Percentiles rank a stretch among this genome's conserved stretches.
These are phyloP conservation scores for Portunus trituberculatus DNA, from an alignment of 1,140 invertebrate genomes.

Conservation along the genomic window DNA sequence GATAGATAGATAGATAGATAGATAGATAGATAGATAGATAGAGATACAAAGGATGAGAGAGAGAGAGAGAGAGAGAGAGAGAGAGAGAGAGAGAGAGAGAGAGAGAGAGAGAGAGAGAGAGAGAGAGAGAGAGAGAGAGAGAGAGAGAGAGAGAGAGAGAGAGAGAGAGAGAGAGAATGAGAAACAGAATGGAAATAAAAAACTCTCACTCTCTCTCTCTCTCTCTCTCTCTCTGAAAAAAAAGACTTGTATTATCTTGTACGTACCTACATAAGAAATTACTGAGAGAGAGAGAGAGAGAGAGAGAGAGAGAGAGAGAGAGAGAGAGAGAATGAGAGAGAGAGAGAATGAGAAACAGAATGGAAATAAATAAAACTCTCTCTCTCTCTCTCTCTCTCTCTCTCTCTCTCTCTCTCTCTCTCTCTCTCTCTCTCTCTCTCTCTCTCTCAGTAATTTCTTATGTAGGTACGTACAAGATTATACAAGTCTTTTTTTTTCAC, in stretches of 20 bases:
- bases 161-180: neutral
- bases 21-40: neutral
- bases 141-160: neutral
- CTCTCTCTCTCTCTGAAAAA: too few species aligned
- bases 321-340: too few species aligned
- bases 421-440: too few species aligned
- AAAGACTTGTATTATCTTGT: too few species aligned
- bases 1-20: neutral
- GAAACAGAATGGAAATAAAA: neutral
- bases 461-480: neutral
- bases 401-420: too few species aligned
- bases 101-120: constrained; percentile 25
- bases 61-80: constrained; percentile 3
- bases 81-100: neutral
- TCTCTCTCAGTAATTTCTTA: too few species aligned
- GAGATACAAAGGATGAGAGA: neutral
- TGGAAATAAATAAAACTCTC: too few species aligned
- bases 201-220: too few species aligned
- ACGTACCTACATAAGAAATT: neutral
- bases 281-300: too few species aligned
- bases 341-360: neutral
- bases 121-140: neutral
- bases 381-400: too few species aligned
- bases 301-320: too few species aligned
- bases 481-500: too few species aligned